phyloP scores from a whole-genome alignment of 2,888 invertebrate genomes.

The Aspidapion aeneum region DNA sequence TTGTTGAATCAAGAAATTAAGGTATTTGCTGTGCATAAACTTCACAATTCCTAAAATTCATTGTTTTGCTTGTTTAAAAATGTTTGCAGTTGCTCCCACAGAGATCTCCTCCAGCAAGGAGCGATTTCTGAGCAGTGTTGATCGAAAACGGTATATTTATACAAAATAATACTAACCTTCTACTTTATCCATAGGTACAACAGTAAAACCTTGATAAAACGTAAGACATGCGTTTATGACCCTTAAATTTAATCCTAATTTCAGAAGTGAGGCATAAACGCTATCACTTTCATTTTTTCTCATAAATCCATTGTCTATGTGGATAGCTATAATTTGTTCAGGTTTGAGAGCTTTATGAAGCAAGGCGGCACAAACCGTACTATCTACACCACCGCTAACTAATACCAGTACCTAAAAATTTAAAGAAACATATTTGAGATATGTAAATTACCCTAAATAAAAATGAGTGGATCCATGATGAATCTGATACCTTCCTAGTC shows the following conservation, averaged over 20 bases:
- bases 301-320: constrained; percentile 99
- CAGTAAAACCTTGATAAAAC: constrained; percentile 80
- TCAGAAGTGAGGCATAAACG: constrained; percentile 37
- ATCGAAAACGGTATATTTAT: too few relatives aligned
- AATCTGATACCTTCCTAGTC: too few relatives aligned
- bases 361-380: constrained; percentile 98
- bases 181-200: constrained; percentile 54
- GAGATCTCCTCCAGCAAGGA: too few relatives aligned
- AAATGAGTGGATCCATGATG: too few relatives aligned
- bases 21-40: too few relatives aligned
- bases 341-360: constrained; percentile 84
- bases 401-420: constrained; percentile 67
- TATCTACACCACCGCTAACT: constrained; percentile 98
- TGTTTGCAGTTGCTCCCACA: too few relatives aligned
- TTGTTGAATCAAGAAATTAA: too few relatives aligned
- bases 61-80: too few relatives aligned
- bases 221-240: constrained; percentile 69
- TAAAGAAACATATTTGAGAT: too few relatives aligned
- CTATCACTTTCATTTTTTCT: constrained; percentile 85
- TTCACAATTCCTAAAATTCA: too few relatives aligned
- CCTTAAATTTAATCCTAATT: constrained; percentile 48
- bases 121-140: too few relatives aligned
- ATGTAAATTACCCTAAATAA: background rate
- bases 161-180: constrained; percentile 28
- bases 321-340: constrained; percentile 92